Conservation (phyloP, 1,140 invertebrate species). For the Trialeurodes vaporariorum region DNA sequence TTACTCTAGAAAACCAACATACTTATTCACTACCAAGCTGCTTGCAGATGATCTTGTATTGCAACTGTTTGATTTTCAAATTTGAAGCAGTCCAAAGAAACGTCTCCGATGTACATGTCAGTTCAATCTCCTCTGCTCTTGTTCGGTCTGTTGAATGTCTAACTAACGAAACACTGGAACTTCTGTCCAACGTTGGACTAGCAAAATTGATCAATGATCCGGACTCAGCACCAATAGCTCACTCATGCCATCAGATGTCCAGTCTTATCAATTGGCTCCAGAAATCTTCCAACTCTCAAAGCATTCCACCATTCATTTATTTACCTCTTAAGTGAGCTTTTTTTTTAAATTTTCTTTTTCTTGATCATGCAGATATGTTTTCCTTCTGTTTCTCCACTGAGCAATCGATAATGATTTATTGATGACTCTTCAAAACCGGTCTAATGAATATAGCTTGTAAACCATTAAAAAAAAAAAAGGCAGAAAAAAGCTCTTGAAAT, state of each 20-base stretch:
- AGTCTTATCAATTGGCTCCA: conserved; percentile 40
- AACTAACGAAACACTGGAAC: background rate
- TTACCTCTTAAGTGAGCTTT: background rate
- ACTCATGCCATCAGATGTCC: conserved; percentile 37
- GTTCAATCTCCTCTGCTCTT: background rate
- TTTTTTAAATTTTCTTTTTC: background rate
- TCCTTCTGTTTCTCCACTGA: too few species aligned
- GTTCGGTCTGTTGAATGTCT: background rate
- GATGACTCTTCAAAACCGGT: too few species aligned
- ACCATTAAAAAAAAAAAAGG: too few species aligned
- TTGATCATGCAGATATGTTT: too few species aligned
- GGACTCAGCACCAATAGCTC: conserved; percentile 1
- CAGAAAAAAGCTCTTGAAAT: too few species aligned
- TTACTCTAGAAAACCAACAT: background rate
- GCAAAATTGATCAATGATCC: background rate
- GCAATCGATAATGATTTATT: too few species aligned
- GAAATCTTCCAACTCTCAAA: conserved; percentile 15
- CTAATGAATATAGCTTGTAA: too few species aligned
- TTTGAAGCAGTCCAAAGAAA: background rate
- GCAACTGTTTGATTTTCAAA: background rate
- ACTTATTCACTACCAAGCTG: background rate
- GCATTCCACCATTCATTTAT: background rate
- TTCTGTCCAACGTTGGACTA: background rate
- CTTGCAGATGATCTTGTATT: background rate
- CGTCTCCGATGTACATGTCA: background rate